A percentile compares a stretch with the other conserved stretches of the same genome.
phyloP scores from a whole-genome alignment of 2,113 vertebrate species.

The Tupaia tana region DNA sequence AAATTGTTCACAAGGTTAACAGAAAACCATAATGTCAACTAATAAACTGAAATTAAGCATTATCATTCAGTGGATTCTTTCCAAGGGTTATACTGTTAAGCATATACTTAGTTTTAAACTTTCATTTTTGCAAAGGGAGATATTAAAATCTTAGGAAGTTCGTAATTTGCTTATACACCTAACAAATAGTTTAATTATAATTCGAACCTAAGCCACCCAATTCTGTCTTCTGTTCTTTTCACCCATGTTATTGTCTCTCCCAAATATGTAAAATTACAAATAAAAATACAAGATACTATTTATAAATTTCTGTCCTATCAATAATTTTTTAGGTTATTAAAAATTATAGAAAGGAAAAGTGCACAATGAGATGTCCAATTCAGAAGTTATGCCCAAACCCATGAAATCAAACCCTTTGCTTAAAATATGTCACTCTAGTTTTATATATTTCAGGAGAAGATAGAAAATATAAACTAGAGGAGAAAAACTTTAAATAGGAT shows the following conservation, averaged over 20 bases:
- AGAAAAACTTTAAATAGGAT: slow-evolving; percentile 2
- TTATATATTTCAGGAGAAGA: neutral
- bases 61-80: neutral
- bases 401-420: neutral
- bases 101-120: neutral
- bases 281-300: neutral
- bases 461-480: neutral
- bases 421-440: neutral
- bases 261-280: neutral
- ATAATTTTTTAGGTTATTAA: neutral
- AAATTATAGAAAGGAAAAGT: neutral
- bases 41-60: neutral
- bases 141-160: neutral
- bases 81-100: neutral
- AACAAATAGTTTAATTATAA: neutral
- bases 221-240: neutral
- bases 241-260: neutral
- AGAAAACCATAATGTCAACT: neutral
- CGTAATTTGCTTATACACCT: neutral
- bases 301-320: neutral
- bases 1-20: neutral
- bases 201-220: neutral
- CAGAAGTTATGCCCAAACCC: neutral
- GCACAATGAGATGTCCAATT: neutral
- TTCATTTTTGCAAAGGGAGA: neutral